These are phyloP conservation scores for Leptocoma aspasia DNA, from an alignment of 2,113 vertebrate species.

Conservation along the genomic window DNA sequence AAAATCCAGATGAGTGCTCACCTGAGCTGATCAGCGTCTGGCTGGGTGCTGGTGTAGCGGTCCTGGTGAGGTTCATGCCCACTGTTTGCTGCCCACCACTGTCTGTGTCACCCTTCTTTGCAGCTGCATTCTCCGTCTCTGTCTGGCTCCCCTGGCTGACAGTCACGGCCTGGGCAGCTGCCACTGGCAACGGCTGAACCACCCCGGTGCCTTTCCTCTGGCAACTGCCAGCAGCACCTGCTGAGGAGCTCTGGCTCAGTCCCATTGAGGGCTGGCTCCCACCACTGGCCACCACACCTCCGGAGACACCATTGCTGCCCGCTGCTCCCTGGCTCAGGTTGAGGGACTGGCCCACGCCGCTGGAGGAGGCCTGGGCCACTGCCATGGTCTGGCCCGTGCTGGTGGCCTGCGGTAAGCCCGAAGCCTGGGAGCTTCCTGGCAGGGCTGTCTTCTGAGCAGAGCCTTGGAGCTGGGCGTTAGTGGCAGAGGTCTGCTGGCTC, in stretches of 20 bases:
- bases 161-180: constrained; percentile 72
- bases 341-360: constrained; percentile 68
- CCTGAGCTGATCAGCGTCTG: constrained; percentile 81
- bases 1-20: not conserved
- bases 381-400: constrained; percentile 63
- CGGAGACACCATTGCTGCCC: constrained; percentile 64
- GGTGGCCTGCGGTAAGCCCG: constrained; percentile 65
- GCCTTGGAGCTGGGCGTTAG: constrained; percentile 67
- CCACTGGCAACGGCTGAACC: constrained; percentile 71
- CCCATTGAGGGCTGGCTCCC: constrained; percentile 59
- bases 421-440: constrained; percentile 69
- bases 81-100: constrained; percentile 71
- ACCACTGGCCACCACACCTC: constrained; percentile 60
- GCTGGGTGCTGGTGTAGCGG: constrained; percentile 78
- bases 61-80: constrained; percentile 81
- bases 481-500: constrained; percentile 73
- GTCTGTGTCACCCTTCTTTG: constrained; percentile 73
- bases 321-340: constrained; percentile 74
- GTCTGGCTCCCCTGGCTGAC: constrained; percentile 82
- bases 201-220: constrained; percentile 77
- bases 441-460: constrained; percentile 72
- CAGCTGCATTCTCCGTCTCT: constrained; percentile 66
- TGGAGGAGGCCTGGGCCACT: constrained; percentile 68
- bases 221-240: constrained; percentile 51
- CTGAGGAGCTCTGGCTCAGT: constrained; percentile 55